phyloP scores from a whole-genome alignment of 2,113 vertebrate species.

The Gymnocephalus cernua region DNA sequence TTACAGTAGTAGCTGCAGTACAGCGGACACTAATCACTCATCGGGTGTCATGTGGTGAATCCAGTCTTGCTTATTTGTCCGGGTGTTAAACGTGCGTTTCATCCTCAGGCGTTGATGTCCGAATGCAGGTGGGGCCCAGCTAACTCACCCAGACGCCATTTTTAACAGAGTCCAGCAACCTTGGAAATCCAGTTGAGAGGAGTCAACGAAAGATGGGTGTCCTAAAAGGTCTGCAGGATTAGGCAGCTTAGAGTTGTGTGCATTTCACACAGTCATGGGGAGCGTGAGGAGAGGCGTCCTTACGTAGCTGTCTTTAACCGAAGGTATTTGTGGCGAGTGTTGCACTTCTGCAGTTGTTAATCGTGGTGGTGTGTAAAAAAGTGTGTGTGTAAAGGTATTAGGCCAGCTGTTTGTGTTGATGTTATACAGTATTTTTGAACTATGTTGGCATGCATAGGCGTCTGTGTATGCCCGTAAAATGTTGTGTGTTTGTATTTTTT shows the following conservation, averaged over 20 bases:
- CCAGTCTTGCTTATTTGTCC: conserved; percentile 61
- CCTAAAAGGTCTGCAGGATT: conserved; percentile 42
- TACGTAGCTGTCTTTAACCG: conserved; percentile 1
- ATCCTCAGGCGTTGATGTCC: conserved; percentile 36
- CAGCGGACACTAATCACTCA: conserved; percentile 40
- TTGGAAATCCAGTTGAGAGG: conserved; percentile 54
- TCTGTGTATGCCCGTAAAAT: neutral
- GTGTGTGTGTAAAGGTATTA: neutral
- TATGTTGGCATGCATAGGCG: neutral
- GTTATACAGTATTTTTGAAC: neutral
- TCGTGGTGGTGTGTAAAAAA: neutral
- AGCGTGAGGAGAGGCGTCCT: conserved; percentile 14
- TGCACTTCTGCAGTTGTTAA: neutral
- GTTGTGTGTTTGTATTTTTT: neutral
- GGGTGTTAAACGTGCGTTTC: conserved; percentile 48
- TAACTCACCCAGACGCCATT: conserved; percentile 33
- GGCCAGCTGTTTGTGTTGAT: conserved; percentile 30
- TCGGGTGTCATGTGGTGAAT: conserved; percentile 41
- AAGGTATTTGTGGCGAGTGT: conserved; percentile 2
- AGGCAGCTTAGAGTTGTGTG: conserved; percentile 26
- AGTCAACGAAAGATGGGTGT: conserved; percentile 43
- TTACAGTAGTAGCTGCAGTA: conserved; percentile 30
- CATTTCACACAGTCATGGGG: conserved; percentile 2
- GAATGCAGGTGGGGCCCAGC: neutral
- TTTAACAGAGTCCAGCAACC: conserved; percentile 53